Percentiles rank a stretch among this genome's conserved stretches.
phyloP scores from a whole-genome alignment of 2,888 invertebrate species.

The Lasioglossum calceatum region DNA sequence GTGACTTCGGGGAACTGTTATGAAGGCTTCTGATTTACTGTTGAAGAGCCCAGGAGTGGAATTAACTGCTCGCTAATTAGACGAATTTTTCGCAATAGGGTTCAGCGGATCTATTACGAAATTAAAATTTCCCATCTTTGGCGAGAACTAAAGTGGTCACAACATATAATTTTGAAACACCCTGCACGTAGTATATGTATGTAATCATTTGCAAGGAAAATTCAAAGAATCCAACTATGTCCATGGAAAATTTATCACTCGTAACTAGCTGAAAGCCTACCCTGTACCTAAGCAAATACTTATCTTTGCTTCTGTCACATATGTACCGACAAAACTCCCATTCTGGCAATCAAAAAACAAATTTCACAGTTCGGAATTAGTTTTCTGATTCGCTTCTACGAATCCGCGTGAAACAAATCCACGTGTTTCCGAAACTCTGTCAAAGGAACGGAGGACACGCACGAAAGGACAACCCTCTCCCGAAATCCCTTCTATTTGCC shows the following conservation, averaged over 20 bases:
- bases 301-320: no score
- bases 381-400: no score
- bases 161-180: not conserved
- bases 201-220: no score
- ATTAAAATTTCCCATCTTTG: not conserved
- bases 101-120: not conserved
- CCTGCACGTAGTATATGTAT: not conserved
- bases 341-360: no score
- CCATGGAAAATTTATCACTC: no score
- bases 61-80: constrained; percentile 6
- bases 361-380: no score
- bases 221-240: no score
- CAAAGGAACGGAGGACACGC: not conserved
- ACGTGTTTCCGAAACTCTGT: not conserved
- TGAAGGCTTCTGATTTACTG: not conserved
- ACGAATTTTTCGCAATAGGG: not conserved
- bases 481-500: not conserved
- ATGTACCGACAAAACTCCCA: no score
- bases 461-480: not conserved
- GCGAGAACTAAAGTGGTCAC: no score
- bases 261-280: no score
- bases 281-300: no score
- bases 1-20: not conserved
- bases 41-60: not conserved
- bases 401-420: no score